Base-by-base conservation (phyloP, 2,888 invertebrate genomes). In the Ommatoiulus sabulosus region DNA sequence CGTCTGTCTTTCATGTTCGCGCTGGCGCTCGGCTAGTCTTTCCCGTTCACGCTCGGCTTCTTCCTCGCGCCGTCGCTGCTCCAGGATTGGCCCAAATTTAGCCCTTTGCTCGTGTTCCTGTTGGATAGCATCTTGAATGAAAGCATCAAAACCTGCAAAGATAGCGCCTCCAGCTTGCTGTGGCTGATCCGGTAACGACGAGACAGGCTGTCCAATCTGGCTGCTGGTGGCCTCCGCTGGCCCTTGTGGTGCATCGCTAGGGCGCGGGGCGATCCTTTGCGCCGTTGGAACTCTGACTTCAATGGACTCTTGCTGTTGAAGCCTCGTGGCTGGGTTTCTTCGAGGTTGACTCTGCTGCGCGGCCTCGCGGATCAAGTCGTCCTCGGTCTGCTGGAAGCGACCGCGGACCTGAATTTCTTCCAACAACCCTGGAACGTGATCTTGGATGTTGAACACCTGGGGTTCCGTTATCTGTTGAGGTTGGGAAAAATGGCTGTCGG, bases 101-200 rank as follows among this genome's bases (percentile, higher is more conserved):
- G 43, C 44, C 17, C 87, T 10, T 15, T 87, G 87, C 63, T 72
- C 80, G 17, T 87, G 87, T n/a, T 87, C 87, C 12, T 87, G 44
- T 43, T 46, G 44, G 43, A 87, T 63, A 35, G 87, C 87, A 10
- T 35, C 72, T n/a, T 87, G 35, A 43, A 87, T 87, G 44, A 87
- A 87, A n/a, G 87, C 87, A 46, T 87, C 87, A 35, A 87, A 87
- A 7, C 87, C 87, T 6, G 46, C 87, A 35, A 87, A 87, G 52
- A 87, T 15, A 17, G 48, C n/a, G 17, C 48, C 46, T 43, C 87
- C 87, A 7, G 84, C 8, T 5, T 24, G 84, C 1, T 35, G 7
- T 1, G 84, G 7, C 4, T 15, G 24, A 44, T 15, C 15, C 17
- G 44, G 8, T 15, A 44, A 1, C 20, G 85, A 20, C 15, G 44